These are phyloP conservation scores for Eidolon helvum DNA, from an alignment of 2,113 vertebrate species.

Conservation along the genomic window DNA sequence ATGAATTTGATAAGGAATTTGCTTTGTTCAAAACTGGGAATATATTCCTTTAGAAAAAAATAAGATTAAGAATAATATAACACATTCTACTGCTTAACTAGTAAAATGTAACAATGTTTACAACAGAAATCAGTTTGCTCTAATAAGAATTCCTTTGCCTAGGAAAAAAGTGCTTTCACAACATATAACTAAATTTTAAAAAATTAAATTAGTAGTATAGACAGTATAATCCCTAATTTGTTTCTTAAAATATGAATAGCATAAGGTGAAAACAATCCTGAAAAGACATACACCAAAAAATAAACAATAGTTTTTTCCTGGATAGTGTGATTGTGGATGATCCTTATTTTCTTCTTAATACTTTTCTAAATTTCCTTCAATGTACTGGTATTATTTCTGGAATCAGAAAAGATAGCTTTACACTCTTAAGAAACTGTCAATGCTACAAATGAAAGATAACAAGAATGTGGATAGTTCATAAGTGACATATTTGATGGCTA, in stretches of 20 bases:
- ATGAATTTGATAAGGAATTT: not conserved
- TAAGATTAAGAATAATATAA: not conserved
- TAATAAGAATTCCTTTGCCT: not conserved
- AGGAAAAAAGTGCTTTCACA: not conserved
- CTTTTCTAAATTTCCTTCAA: not conserved
- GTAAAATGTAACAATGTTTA: not conserved
- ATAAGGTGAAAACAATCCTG: not conserved
- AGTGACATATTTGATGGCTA: not conserved
- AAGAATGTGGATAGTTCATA: not conserved
- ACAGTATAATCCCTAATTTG: not conserved
- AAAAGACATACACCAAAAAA: not conserved
- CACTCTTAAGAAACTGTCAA: not conserved
- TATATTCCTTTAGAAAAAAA: conserved; percentile 15
- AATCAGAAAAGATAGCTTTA: not conserved
- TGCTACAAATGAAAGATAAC: not conserved
- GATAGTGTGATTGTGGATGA: not conserved
- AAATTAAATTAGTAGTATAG: not conserved
- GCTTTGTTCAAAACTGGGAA: not conserved
- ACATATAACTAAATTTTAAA: not conserved
- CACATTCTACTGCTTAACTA: not conserved
- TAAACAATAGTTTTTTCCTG: not conserved
- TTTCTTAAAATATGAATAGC: not conserved
- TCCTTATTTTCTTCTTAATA: not conserved
- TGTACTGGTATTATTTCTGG: not conserved
- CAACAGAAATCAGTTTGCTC: not conserved